These are phyloP conservation scores for Heterochromis multidens DNA, from an alignment of 2,113 vertebrate genomes.

Conservation along the genomic window DNA sequence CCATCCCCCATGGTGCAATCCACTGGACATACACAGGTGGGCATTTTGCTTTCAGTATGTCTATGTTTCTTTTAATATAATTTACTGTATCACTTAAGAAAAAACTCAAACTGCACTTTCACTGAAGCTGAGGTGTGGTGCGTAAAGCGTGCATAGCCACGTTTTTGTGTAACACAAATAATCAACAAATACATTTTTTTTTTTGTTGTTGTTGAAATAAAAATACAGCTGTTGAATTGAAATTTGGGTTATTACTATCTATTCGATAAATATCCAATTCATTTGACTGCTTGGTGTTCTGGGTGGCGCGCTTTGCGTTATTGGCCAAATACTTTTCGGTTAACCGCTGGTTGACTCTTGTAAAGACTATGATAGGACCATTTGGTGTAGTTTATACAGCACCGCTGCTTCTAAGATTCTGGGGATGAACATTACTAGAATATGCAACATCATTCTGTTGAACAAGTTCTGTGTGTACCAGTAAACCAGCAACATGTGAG, in stretches of 20 bases:
- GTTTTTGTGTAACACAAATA: not conserved
- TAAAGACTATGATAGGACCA: not conserved
- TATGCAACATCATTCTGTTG: not conserved
- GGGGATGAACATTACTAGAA: not conserved
- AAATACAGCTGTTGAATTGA: not conserved
- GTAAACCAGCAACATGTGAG: not conserved
- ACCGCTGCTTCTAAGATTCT: not conserved
- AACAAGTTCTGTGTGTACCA: not conserved
- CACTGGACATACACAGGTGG: conserved; percentile 79
- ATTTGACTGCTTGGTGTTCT: not conserved
- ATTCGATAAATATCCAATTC: not conserved
- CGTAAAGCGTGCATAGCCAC: not conserved
- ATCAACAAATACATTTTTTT: not conserved
- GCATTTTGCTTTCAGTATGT: not conserved
- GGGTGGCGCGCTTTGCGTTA: not conserved
- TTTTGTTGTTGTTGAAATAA: not conserved
- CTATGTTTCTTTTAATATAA: not conserved
- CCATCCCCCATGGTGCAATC: conserved; percentile 48
- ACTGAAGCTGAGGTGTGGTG: not conserved
- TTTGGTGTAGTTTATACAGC: not conserved
- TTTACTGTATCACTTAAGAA: not conserved
- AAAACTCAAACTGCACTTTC: not conserved
- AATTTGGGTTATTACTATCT: not conserved
- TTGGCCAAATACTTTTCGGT: not conserved
- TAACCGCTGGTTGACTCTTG: not conserved